Evolutionary conservation across 2,113 vertebrate species (phyloP), one percentile per base, ranked within the genome.

Genomic region (Zosterops lateralis): DNA sequence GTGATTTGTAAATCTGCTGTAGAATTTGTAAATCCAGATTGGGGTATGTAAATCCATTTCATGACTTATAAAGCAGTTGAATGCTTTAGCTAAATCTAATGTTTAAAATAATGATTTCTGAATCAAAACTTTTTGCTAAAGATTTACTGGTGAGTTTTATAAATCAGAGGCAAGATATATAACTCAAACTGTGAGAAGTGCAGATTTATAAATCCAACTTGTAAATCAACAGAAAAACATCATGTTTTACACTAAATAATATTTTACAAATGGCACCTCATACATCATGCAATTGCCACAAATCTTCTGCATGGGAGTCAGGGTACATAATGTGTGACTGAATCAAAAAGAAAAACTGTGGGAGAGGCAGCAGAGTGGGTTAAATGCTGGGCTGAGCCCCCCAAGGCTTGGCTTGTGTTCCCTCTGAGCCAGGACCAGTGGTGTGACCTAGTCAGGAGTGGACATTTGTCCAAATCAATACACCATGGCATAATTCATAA

Each of bases 241-340:
- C 97, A 97, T 98, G 97, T 98, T 98, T 98, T 98, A 98, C 98
- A 98, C 97, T 97, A 98, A 98, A 98, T 98, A 98, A 98, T 98
- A 98, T 98, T 98, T 98, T 97, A 98, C 96, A 97, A 98, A 98
- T 97, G 98, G 96, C 97, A 98, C 90, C 97, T 97, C 97, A 57
- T 98, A 98, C 97, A 98, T 98, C 98, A 98, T 72, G 81, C 94
- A 95, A 91, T 97, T 89, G 97, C 98, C 97, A 97, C 98, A 98
- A 98, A 98, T 98, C 97, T 97, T 96, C 96, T 97, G 94, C 93
- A 21, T 84, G 29, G 94, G 91, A 98, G 97, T 95, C 97, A 96
- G 96, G 93, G 93, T 92, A 96, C 94, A 96, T 90, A 97, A 95
- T 90, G 80, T 87, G 75, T 76, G 95, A 88, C 95, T 94, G 96